These are phyloP conservation scores for Caenorhabditis latens DNA, from an alignment of 1,140 invertebrate genomes.

Conservation along the genomic window DNA sequence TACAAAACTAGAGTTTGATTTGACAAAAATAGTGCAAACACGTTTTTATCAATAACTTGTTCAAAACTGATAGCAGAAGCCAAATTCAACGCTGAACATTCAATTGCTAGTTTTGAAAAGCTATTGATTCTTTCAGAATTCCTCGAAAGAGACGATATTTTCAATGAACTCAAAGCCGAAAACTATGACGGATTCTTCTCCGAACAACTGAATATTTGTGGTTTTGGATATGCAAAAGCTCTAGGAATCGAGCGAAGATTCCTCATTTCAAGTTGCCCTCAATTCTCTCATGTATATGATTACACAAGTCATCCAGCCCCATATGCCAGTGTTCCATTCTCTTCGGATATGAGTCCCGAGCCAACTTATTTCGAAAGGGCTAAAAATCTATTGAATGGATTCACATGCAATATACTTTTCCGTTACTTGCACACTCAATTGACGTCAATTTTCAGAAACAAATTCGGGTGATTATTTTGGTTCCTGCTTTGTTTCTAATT, in stretches of 20 bases:
- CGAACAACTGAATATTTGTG: conserved; percentile 31
- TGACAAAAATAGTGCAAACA: too few relatives aligned
- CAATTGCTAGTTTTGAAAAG: too few relatives aligned
- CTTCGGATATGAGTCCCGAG: conserved; percentile 15
- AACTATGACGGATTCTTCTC: conserved; percentile 11
- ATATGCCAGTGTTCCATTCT: conserved; percentile 8
- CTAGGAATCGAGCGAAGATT: conserved; percentile 3
- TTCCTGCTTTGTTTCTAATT: background rate
- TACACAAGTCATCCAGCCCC: conserved; percentile 22
- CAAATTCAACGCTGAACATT: too few relatives aligned
- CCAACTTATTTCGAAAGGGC: conserved; percentile 7
- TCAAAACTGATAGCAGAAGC: too few relatives aligned
- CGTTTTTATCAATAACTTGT: too few relatives aligned
- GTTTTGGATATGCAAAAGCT: conserved; percentile 5
- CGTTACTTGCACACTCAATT: background rate
- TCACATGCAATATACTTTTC: background rate
- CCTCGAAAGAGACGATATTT: background rate
- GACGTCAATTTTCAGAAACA: conserved; percentile 48
- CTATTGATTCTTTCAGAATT: background rate
- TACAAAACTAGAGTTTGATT: too few relatives aligned
- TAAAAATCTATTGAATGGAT: background rate
- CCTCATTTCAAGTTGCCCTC: conserved; percentile 4
- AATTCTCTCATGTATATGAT: conserved; percentile 18
- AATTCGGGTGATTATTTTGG: conserved; percentile 58
- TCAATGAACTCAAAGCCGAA: background rate